These are phyloP conservation scores for Acrocephalus scirpaceus DNA, from an alignment of 2,797 vertebrate species.

Conservation along the genomic window DNA sequence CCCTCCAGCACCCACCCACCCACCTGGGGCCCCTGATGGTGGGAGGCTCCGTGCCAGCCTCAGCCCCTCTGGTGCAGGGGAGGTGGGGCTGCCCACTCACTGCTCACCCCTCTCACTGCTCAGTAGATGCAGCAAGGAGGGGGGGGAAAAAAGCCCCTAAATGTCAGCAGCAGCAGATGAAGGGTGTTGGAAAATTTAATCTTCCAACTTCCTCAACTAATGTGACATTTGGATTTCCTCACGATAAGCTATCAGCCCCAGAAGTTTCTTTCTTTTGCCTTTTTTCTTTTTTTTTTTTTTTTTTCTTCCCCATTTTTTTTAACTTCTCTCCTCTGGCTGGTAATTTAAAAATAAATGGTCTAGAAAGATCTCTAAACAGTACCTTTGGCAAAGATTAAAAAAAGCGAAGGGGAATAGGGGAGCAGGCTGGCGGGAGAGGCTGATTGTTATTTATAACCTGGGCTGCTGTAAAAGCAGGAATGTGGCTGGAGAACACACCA, in stretches of 20 bases:
- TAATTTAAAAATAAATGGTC: slow-evolving; percentile 85
- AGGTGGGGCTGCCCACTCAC: background rate
- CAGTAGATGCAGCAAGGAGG: background rate
- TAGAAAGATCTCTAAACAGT: slow-evolving; percentile 82
- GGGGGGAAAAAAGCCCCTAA: slow-evolving; percentile 68
- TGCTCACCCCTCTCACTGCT: background rate
- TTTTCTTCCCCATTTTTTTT: background rate
- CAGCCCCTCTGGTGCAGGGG: background rate
- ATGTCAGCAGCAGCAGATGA: slow-evolving; percentile 84
- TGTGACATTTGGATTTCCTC: slow-evolving; percentile 88
- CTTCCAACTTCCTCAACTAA: slow-evolving; percentile 82
- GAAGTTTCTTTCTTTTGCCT: slow-evolving; percentile 55
- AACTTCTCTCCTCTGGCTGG: slow-evolving; percentile 66
- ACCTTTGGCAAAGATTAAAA: slow-evolving; percentile 79
- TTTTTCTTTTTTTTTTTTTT: background rate
- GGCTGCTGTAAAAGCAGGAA: slow-evolving; percentile 22
- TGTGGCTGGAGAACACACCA: background rate
- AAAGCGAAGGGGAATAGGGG: slow-evolving; percentile 9
- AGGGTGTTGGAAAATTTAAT: slow-evolving; percentile 83
- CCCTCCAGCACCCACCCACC: background rate
- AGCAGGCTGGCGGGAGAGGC: slow-evolving; percentile 17
- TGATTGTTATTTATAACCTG: slow-evolving; percentile 69
- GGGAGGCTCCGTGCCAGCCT: background rate
- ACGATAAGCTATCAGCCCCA: slow-evolving; percentile 85
- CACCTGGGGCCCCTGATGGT: background rate